Evolutionary conservation across 1,140 invertebrate genomes (phyloP).

Genomic region (Periplaneta americana): DNA sequence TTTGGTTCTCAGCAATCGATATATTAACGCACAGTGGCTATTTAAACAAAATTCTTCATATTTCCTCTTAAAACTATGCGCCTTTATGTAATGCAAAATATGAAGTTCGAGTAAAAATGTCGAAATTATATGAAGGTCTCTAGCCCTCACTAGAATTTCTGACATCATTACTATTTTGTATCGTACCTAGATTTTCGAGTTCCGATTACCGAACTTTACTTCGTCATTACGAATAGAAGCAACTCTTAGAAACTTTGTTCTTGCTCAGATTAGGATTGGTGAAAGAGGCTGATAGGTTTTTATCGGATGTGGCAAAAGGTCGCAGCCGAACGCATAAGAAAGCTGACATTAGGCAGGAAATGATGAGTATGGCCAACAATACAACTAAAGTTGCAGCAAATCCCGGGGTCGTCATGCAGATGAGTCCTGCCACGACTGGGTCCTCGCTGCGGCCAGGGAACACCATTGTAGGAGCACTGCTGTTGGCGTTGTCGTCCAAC

Average conservation of each 20-base stretch:
- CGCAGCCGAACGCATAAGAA: constrained; percentile 74
- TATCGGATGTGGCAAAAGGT: constrained; percentile 53
- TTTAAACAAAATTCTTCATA: no score
- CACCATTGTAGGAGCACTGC: constrained; percentile 55
- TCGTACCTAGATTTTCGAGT: no score
- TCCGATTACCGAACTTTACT: no score
- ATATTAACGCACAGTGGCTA: no score
- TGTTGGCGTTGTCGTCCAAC: constrained; percentile 51
- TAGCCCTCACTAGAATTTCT: no score
- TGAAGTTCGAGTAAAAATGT: no score
- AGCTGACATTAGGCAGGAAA: constrained; percentile 76
- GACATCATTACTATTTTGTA: no score
- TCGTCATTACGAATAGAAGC: constrained; percentile 49
- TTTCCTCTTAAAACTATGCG: no score
- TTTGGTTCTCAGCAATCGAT: no score
- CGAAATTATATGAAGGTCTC: no score
- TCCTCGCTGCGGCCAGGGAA: constrained; percentile 54
- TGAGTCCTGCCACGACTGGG: constrained; percentile 47
- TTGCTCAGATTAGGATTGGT: constrained; percentile 34
- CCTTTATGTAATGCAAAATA: no score
- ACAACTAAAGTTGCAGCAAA: constrained; percentile 80
- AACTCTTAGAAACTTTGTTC: constrained; percentile 39
- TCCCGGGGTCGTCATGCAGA: constrained; percentile 88
- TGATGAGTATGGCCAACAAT: constrained; percentile 69
- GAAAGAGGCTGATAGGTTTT: constrained; percentile 44